Evolutionary conservation across 2,797 vertebrate species (phyloP).

Genomic region (Coccyzus lansbergi): DNA sequence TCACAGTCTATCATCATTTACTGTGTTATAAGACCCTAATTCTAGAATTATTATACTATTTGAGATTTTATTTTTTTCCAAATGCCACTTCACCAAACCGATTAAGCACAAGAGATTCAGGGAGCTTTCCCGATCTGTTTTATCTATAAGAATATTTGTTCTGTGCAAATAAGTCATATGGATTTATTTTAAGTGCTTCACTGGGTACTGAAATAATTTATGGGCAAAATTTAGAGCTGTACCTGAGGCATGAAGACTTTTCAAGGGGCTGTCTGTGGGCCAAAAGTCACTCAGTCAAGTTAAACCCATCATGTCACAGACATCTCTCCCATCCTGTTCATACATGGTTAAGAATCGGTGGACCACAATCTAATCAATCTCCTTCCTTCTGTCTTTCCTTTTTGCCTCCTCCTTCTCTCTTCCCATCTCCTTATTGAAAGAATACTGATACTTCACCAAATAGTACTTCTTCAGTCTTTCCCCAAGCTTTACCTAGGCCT

Average conservation of each 20-base stretch:
- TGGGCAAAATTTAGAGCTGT: not conserved
- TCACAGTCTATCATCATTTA: slow-evolving; percentile 9
- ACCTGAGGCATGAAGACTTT: not conserved
- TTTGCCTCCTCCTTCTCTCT: not conserved
- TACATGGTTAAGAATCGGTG: not conserved
- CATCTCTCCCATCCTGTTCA: not conserved
- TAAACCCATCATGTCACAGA: not conserved
- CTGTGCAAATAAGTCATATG: not conserved
- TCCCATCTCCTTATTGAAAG: not conserved
- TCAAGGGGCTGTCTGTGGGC: not conserved
- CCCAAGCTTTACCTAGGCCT: not conserved
- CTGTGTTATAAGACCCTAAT: not conserved
- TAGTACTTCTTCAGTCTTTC: not conserved
- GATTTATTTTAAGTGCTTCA: not conserved
- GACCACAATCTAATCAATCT: not conserved
- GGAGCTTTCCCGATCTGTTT: not conserved
- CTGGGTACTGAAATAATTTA: not conserved
- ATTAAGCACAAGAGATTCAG: not conserved
- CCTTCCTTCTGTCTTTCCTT: not conserved
- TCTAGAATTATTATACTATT: not conserved
- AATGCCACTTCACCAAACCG: not conserved
- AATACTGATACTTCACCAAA: not conserved
- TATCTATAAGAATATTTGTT: not conserved
- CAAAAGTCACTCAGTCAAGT: not conserved
- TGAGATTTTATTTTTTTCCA: not conserved